Percentiles rank a stretch among this genome's conserved stretches.
These are phyloP conservation scores for Ailuropoda melanoleuca DNA, from an alignment of 2,113 vertebrate genomes.

Conservation along the genomic window DNA sequence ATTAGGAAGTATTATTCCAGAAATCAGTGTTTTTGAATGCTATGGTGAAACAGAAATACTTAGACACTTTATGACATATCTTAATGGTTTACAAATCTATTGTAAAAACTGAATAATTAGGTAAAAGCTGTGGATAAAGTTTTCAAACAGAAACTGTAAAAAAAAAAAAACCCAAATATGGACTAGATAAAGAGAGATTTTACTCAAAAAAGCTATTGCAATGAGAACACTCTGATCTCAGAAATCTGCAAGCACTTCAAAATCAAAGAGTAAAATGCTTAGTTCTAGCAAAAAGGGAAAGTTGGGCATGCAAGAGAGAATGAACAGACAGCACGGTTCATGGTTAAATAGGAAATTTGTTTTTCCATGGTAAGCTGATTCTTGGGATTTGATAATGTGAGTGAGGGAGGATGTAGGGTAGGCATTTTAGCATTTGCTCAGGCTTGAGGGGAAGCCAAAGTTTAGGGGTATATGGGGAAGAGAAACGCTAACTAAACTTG, in stretches of 20 bases:
- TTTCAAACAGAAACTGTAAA: neutral
- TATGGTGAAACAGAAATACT: neutral
- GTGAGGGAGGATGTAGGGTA: neutral
- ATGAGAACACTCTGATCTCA: neutral
- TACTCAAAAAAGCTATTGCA: neutral
- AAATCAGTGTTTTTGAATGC: neutral
- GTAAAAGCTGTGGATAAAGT: neutral
- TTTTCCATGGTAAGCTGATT: neutral
- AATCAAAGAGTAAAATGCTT: neutral
- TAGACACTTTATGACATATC: neutral
- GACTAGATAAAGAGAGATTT: neutral
- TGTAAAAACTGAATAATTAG: neutral
- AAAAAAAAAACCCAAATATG: neutral
- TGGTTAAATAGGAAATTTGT: neutral
- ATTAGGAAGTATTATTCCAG: neutral
- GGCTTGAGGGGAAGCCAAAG: neutral
- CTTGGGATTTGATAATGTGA: neutral
- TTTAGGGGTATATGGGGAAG: neutral
- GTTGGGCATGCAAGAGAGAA: rapidly evolving
- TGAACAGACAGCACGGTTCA: neutral
- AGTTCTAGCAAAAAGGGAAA: neutral
- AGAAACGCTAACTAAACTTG: neutral
- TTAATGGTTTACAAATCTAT: neutral
- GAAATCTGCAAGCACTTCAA: neutral
- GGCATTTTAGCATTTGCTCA: neutral